A percentile compares a stretch with the other conserved stretches of the same genome.
Evolutionary conservation across 2,888 invertebrate genomes (phyloP).

Genomic region (Stenurella melanura): DNA sequence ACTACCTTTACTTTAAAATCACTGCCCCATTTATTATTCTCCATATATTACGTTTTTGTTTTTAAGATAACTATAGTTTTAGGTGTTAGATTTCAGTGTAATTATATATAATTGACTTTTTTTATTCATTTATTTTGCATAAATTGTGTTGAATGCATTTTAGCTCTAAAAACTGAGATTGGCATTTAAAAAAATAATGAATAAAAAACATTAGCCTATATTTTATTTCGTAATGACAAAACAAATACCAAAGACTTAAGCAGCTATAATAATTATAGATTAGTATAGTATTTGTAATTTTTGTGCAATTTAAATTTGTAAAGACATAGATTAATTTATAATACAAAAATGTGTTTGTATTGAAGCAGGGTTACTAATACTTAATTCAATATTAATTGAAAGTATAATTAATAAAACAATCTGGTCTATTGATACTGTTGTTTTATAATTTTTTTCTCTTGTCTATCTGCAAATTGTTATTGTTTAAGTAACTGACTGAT

Average conservation of each 20-base stretch:
- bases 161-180: neutral
- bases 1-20: conserved; percentile 13
- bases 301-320: conserved; percentile 7
- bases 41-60: neutral
- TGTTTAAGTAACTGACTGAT: conserved; percentile 37
- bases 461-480: neutral
- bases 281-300: neutral
- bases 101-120: neutral
- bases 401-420: neutral
- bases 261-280: conserved; percentile 25
- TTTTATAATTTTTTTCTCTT: neutral
- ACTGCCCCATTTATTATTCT: conserved; percentile 4
- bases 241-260: conserved; percentile 38
- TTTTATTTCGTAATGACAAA: conserved; percentile 15
- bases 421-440: neutral
- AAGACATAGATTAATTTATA: conserved; percentile 1
- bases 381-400: conserved; percentile 21
- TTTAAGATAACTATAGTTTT: conserved; percentile 14
- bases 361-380: conserved; percentile 32
- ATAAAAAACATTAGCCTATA: neutral
- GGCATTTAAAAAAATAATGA: conserved; percentile 4
- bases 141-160: neutral
- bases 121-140: neutral
- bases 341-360: neutral
- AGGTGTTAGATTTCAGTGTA: conserved; percentile 18